Evolutionary conservation across 2,797 vertebrate species (phyloP).

Genomic region (Ctenochaetus hawaiiensis): DNA sequence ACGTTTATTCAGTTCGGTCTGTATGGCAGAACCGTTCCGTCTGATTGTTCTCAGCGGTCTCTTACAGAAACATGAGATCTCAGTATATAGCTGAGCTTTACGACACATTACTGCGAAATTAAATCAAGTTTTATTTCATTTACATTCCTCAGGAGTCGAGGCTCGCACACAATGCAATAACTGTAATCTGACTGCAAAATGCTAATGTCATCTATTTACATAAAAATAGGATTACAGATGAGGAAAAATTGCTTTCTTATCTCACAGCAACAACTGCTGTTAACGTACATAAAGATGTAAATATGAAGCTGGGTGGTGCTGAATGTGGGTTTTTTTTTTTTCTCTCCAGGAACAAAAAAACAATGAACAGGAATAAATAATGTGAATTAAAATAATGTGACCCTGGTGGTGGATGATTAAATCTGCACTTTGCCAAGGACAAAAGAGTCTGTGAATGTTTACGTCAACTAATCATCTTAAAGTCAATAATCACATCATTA

Average conservation of each 20-base stretch:
- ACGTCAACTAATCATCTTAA: not conserved
- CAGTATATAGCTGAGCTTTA: slow-evolving; percentile 60
- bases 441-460: not conserved
- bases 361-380: not conserved
- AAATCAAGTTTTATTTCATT: slow-evolving; percentile 1
- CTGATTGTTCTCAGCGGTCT: slow-evolving; percentile 24
- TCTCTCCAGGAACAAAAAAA: not conserved
- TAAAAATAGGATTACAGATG: slow-evolving; percentile 25
- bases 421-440: too few relatives aligned
- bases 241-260: not conserved
- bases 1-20: slow-evolving; percentile 1
- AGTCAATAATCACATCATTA: not conserved
- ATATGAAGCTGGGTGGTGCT: fast-evolving
- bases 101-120: slow-evolving; percentile 27
- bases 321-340: too few relatives aligned
- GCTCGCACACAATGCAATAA: slow-evolving; percentile 25
- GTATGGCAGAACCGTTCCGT: not conserved
- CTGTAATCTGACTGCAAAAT: slow-evolving; percentile 20
- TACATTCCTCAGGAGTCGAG: not conserved
- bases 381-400: not conserved
- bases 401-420: not conserved
- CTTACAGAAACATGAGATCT: slow-evolving; percentile 11
- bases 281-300: not conserved
- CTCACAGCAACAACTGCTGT: slow-evolving; percentile 1
- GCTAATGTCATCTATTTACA: slow-evolving; percentile 20